A percentile compares a stretch with the other conserved stretches of the same genome.
These are phyloP conservation scores for Dione juno DNA, from an alignment of 2,888 invertebrate species.

Conservation along the genomic window DNA sequence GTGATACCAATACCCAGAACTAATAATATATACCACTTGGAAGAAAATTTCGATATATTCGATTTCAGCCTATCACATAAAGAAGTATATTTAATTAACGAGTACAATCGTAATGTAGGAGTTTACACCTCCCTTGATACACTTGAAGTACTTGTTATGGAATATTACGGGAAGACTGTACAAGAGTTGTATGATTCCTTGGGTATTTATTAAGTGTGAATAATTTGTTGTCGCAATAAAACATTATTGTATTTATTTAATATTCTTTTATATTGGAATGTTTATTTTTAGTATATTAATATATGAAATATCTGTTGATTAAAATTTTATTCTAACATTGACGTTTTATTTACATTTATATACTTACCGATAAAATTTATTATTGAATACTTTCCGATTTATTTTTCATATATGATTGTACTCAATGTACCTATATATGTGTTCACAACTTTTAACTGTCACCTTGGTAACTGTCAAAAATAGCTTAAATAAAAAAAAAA, in stretches of 20 bases:
- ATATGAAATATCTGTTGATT: no score
- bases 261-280: no score
- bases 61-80: constrained; percentile 80
- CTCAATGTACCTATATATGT: no score
- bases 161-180: neutral
- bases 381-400: no score
- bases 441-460: no score
- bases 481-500: no score
- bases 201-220: neutral
- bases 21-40: constrained; percentile 75
- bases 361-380: no score
- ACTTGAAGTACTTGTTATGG: neutral
- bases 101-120: constrained; percentile 68
- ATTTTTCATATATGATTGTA: no score
- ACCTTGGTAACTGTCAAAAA: no score
- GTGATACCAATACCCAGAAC: constrained; percentile 84
- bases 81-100: constrained; percentile 77
- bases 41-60: constrained; percentile 82
- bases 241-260: neutral
- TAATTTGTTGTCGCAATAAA: neutral
- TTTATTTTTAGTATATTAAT: no score
- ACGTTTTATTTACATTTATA: no score
- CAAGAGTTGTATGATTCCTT: neutral
- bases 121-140: constrained; percentile 45
- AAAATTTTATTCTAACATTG: no score